Evolutionary conservation across 2,113 vertebrate species (phyloP).

Genomic region (Pandion haliaetus): DNA sequence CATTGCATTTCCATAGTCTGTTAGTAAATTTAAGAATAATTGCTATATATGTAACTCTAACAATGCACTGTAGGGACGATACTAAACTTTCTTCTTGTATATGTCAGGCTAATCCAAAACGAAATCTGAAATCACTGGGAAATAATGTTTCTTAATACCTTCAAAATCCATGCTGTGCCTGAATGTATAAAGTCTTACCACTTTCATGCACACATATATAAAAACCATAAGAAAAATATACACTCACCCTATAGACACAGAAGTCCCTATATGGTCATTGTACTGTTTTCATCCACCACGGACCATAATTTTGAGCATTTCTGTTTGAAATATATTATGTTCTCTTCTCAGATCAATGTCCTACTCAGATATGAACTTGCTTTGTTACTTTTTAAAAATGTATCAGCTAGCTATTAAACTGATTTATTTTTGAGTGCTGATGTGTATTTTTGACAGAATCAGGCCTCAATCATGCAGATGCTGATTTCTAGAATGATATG

Average conservation of each 20-base stretch:
- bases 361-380: background rate
- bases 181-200: background rate
- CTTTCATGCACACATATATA: background rate
- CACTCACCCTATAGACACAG: background rate
- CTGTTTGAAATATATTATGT: background rate
- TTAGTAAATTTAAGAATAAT: background rate
- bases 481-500: background rate
- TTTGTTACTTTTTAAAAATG: background rate
- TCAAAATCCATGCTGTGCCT: background rate
- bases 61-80: background rate
- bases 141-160: background rate
- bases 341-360: background rate
- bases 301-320: background rate
- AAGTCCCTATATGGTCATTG: accelerated
- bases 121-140: background rate
- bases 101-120: background rate
- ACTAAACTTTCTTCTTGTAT: background rate
- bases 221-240: background rate
- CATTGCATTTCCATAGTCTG: background rate
- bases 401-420: background rate
- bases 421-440: background rate
- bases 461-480: background rate
- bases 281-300: background rate
- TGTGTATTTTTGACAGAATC: background rate
- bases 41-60: background rate